These are phyloP conservation scores for Bembecia ichneumoniformis DNA, from an alignment of 2,888 invertebrate genomes.

Conservation along the genomic window DNA sequence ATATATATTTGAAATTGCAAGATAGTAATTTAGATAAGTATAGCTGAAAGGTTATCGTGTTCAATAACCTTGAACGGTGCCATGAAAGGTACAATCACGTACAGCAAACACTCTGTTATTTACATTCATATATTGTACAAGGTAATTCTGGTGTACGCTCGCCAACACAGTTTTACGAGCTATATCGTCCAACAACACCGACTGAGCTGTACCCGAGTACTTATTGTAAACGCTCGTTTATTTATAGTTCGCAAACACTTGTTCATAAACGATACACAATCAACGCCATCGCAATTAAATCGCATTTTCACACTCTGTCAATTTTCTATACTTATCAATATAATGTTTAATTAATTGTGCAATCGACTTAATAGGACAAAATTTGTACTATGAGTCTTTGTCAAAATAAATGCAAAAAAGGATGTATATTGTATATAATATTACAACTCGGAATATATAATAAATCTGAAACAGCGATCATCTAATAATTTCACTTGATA, in stretches of 20 bases:
- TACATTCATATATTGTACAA: background rate
- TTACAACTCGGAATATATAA: too few species aligned
- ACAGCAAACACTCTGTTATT: background rate
- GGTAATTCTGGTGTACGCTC: background rate
- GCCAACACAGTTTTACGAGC: constrained; percentile 14
- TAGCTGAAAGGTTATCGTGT: background rate
- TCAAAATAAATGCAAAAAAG: too few species aligned
- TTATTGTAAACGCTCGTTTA: constrained; percentile 11
- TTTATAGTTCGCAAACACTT: constrained; percentile 3
- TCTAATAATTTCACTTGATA: too few species aligned
- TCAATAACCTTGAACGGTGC: background rate
- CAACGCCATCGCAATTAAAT: too few species aligned
- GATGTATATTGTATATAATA: too few species aligned
- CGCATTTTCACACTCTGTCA: constrained; percentile 8
- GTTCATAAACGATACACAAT: background rate
- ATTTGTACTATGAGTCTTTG: too few species aligned
- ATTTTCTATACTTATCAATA: background rate
- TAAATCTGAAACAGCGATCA: too few species aligned
- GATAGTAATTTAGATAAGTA: background rate
- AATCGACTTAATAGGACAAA: too few species aligned
- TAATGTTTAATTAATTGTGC: too few species aligned
- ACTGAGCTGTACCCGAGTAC: constrained; percentile 7
- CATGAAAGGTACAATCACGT: background rate
- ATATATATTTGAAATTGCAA: background rate
- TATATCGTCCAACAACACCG: constrained; percentile 11